These are phyloP conservation scores for Tamias sibiricus DNA, from an alignment of 2,113 vertebrate genomes.

Conservation along the genomic window DNA sequence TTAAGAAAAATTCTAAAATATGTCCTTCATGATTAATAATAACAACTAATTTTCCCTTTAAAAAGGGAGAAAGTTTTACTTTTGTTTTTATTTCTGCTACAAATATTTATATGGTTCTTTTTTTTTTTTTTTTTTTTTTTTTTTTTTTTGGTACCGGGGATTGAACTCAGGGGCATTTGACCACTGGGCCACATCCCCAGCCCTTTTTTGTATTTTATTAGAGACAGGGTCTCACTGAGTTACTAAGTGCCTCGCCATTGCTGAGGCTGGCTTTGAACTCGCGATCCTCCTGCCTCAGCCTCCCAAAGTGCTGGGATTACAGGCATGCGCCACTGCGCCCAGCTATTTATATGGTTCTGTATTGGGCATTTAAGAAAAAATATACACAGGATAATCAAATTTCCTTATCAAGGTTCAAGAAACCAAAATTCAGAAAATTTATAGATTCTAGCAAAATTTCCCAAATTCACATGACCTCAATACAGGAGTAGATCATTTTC, in stretches of 20 bases:
- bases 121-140: too few species aligned
- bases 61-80: background rate
- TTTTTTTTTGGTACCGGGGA: too few species aligned
- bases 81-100: slow-evolving; percentile 22
- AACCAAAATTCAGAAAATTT: background rate
- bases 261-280: too few species aligned
- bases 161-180: too few species aligned
- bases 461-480: slow-evolving; percentile 6
- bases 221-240: too few species aligned
- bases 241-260: too few species aligned
- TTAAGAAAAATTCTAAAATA: slow-evolving; percentile 54
- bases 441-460: slow-evolving; percentile 24
- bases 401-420: background rate
- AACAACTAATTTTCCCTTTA: slow-evolving; percentile 10
- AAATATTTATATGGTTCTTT: slow-evolving; percentile 12
- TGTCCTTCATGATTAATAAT: slow-evolving; percentile 45
- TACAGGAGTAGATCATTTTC: background rate
- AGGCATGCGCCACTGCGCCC: too few species aligned
- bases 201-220: too few species aligned
- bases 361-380: slow-evolving; percentile 31
- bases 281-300: too few species aligned
- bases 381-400: background rate
- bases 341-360: background rate
- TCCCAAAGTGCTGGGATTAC: too few species aligned
- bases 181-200: too few species aligned